Conservation (phyloP, 2,113 vertebrate genomes). For the Peromyscus leucopus region DNA sequence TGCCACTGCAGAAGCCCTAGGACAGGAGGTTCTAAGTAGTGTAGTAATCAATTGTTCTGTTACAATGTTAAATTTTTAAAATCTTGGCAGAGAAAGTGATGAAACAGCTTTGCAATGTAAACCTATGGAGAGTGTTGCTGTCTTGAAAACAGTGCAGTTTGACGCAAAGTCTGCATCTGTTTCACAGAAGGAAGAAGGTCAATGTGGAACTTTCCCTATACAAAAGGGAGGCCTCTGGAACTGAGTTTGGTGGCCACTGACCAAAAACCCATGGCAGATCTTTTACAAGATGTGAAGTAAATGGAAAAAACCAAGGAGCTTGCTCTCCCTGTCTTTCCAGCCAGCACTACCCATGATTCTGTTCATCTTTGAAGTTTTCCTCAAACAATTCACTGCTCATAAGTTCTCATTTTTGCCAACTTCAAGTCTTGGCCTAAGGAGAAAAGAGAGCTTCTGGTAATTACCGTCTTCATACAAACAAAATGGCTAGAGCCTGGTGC, state of each 20-base stretch:
- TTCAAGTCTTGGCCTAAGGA: background rate
- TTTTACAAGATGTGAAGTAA: background rate
- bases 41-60: background rate
- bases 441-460: background rate
- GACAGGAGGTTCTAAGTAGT: background rate
- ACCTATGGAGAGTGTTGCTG: background rate
- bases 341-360: accelerated
- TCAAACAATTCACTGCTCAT: accelerated
- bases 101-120: background rate
- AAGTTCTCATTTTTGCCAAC: background rate
- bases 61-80: background rate
- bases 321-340: accelerated
- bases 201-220: accelerated
- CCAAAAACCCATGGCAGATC: background rate
- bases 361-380: background rate
- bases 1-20: accelerated
- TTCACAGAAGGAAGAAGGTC: accelerated
- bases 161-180: background rate
- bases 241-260: accelerated
- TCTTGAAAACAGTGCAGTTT: background rate
- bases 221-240: accelerated
- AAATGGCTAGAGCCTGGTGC: background rate
- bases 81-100: conserved; percentile 63
- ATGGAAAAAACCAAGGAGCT: accelerated
- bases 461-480: too few relatives aligned